These are phyloP conservation scores for Nylanderia fulva DNA, from an alignment of 1,140 invertebrate genomes.

Conservation along the genomic window DNA sequence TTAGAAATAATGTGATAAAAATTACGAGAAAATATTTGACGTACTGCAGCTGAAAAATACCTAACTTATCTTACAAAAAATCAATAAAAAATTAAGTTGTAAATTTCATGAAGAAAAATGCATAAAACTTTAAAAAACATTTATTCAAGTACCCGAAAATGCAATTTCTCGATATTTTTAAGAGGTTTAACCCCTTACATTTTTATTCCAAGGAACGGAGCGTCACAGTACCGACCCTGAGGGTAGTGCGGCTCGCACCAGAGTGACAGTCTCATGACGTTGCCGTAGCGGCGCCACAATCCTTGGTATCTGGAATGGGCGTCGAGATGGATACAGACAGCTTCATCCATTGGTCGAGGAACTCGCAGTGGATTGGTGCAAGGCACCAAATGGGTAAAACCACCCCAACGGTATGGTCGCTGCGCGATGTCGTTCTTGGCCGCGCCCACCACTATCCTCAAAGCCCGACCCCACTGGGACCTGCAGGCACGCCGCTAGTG, in stretches of 20 bases:
- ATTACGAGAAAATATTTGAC: not conserved
- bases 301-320: slow-evolving; percentile 67
- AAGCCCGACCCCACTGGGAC: slow-evolving; percentile 83
- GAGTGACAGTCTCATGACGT: slow-evolving; percentile 77
- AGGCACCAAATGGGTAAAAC: slow-evolving; percentile 51
- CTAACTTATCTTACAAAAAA: not conserved
- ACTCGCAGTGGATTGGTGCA: slow-evolving; percentile 73
- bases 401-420: slow-evolving; percentile 33
- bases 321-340: slow-evolving; percentile 33
- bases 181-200: not conserved
- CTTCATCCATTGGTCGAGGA: slow-evolving; percentile 66
- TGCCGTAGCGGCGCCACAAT: slow-evolving; percentile 81
- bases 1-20: not conserved
- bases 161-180: not conserved
- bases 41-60: not conserved
- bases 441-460: slow-evolving; percentile 73
- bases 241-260: slow-evolving; percentile 75
- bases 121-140: not conserved
- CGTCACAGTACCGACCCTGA: slow-evolving; percentile 44
- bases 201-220: slow-evolving; percentile 22
- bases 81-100: not conserved
- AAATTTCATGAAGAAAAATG: not conserved
- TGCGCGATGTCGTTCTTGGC: slow-evolving; percentile 65
- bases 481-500: slow-evolving; percentile 81
- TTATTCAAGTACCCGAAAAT: not conserved